Percentiles rank a stretch among this genome's conserved stretches.
Evolutionary conservation across 2,113 vertebrate genomes (phyloP).

Genomic region (Phalacrocorax brasilianus): DNA sequence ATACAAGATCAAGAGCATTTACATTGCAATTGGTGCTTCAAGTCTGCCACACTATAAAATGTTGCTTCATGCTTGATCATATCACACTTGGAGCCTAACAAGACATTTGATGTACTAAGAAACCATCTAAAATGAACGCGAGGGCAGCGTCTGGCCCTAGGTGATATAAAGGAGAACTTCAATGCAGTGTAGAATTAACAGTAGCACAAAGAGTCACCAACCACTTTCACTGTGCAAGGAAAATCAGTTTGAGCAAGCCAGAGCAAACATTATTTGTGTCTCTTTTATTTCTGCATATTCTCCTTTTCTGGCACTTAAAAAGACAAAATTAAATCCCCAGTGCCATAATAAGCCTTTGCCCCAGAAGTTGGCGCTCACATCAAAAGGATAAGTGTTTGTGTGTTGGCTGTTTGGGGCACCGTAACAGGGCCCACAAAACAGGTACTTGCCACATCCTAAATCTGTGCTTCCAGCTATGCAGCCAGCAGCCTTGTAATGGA

Average conservation of each 20-base stretch:
- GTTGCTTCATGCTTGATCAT: background rate
- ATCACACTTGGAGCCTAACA: accelerated
- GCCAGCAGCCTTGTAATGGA: background rate
- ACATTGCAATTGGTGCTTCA: background rate
- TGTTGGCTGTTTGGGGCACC: background rate
- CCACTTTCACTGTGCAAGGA: background rate
- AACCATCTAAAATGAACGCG: background rate
- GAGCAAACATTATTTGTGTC: background rate
- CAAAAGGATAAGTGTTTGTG: background rate
- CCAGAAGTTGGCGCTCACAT: background rate
- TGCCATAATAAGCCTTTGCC: background rate
- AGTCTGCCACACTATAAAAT: accelerated
- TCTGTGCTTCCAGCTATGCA: background rate
- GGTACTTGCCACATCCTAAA: background rate
- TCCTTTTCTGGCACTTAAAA: background rate
- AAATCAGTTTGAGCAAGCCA: background rate
- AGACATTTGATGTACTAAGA: background rate
- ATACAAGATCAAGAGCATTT: background rate
- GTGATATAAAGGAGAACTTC: background rate
- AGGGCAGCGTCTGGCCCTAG: background rate
- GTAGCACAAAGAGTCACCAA: background rate
- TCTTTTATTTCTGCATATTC: background rate
- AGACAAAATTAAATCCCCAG: background rate
- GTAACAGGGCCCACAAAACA: background rate
- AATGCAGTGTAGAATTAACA: background rate